Conservation (phyloP, 2,797 vertebrate species). For the Pteronotus mesoamericanus region DNA sequence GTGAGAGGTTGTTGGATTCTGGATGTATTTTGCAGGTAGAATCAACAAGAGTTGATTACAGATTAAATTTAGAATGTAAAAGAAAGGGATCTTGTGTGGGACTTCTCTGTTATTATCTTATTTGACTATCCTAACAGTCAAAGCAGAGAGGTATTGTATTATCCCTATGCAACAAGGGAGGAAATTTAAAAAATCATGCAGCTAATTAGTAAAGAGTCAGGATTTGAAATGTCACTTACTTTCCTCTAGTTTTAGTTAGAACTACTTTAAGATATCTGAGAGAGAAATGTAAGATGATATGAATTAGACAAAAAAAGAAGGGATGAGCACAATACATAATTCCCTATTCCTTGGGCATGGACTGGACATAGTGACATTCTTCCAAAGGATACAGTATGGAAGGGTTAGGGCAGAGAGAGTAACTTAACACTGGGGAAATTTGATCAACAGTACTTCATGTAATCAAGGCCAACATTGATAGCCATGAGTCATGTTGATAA, state of each 20-base stretch:
- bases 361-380: background rate
- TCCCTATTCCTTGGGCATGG: background rate
- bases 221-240: background rate
- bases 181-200: background rate
- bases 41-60: background rate
- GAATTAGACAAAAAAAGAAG: conserved; percentile 12
- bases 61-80: conserved; percentile 13
- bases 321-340: background rate
- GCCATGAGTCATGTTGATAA: background rate
- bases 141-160: background rate
- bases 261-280: background rate
- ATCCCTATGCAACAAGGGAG: background rate
- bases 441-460: background rate
- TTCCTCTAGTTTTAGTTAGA: background rate
- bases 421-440: background rate
- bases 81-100: background rate
- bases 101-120: background rate
- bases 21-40: background rate
- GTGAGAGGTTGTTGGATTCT: background rate
- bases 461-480: background rate
- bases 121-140: background rate
- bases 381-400: background rate
- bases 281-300: background rate
- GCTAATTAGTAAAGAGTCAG: background rate
- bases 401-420: background rate